Base-by-base conservation (phyloP, 2,113 vertebrate genomes). In the Eurystomus gularis region DNA sequence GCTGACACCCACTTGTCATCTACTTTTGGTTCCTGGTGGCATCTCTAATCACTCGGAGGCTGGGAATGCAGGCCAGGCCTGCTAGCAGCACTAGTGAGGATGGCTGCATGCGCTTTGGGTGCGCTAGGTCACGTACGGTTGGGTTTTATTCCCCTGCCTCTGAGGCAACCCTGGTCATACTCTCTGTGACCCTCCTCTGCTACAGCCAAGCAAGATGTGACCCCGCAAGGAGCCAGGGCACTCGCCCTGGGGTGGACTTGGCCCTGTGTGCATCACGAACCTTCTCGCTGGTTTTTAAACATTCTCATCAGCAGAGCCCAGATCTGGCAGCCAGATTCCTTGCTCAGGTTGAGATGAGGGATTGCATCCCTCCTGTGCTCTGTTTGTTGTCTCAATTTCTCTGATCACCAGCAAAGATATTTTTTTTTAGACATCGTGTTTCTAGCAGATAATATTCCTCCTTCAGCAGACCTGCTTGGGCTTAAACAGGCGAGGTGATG, bases 341-440 rank as follows among this genome's bases (percentile, higher is more conserved):
- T 2, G 2, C 82, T 52, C 73, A 4, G 78, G 61, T 91, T 93
- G 91, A 44, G 93, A 86, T 4, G 62, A 90, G 62, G 88, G 93
- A 77, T 72, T 90, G 93, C 90, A 75, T 75, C 87, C 94, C 93
- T 92, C 87, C 94, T 77, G 95, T 17, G 87, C 90, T 82, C 81
- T 42, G 79, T 89, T 94, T 96, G 95, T 70, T 93, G 92, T 73
- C 92, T 94, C 93, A 44, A 3, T 88, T 83, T 58, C 88, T 78
- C 88, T 92, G 82, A 95, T 94, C 86, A 23, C 48, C 44, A 23
- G 88, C 72, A 86, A 84, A 89, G 94, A 88, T 69, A 76, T 13
- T 54, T 76, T 54, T 76, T 29, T 46, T 58, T 16, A 79, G 69
- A 4, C 86, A 23, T 76, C 49, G 80, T 89, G 90, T 49, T 94